Percentiles rank a stretch among this genome's conserved stretches.
Evolutionary conservation across 2,113 vertebrate genomes (phyloP).

Genomic region (Urocolius indicus): DNA sequence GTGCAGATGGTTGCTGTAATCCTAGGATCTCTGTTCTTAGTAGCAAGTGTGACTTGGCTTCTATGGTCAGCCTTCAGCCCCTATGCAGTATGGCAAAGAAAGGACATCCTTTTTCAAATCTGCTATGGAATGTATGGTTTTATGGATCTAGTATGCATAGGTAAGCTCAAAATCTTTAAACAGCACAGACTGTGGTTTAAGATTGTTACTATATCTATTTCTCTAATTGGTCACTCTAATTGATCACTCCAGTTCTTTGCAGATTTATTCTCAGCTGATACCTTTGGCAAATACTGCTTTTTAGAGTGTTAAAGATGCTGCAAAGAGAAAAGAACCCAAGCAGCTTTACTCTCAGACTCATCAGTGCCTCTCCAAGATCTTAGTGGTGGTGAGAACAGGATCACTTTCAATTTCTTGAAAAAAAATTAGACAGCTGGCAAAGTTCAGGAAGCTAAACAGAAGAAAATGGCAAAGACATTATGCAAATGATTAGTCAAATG

Average conservation of each 20-base stretch:
- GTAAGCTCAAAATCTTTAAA: conserved; percentile 80
- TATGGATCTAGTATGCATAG: conserved; percentile 96
- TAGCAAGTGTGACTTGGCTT: conserved; percentile 95
- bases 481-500: not conserved
- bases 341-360: not conserved
- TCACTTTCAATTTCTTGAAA: not conserved
- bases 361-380: not conserved
- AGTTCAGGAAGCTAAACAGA: not conserved
- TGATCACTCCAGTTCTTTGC: conserved; percentile 46
- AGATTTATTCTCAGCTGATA: conserved; percentile 18
- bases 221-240: conserved; percentile 43
- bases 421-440: not conserved
- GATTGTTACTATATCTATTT: conserved; percentile 45
- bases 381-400: not conserved
- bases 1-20: conserved; percentile 96
- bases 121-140: conserved; percentile 98
- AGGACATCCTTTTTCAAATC: conserved; percentile 94
- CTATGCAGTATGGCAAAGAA: conserved; percentile 93
- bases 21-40: conserved; percentile 94
- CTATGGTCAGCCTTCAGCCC: conserved; percentile 96
- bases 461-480: not conserved
- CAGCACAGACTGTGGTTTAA: conserved; percentile 53
- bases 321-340: not conserved
- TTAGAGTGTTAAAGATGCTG: not conserved
- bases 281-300: conserved; percentile 13